Conservation (phyloP, 1,140 invertebrate species). For the Lordiphosa clarofinis region DNA sequence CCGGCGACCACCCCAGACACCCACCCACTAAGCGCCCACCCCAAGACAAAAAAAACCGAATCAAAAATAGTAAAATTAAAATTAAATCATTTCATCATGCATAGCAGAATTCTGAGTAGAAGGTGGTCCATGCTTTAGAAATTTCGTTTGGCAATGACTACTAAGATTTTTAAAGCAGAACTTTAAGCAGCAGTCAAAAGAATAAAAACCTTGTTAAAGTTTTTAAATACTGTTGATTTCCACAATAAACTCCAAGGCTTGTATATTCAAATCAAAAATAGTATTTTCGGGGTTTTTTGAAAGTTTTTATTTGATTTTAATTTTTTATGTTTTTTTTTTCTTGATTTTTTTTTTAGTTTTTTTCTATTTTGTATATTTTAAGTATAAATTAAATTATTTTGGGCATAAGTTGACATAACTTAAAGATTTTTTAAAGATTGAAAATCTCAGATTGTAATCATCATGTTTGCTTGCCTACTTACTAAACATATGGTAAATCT, state of each 20-base stretch:
- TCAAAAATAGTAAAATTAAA: no score
- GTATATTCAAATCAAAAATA: not conserved
- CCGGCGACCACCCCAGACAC: no score
- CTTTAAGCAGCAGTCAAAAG: no score
- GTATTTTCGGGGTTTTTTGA: conserved; percentile 13
- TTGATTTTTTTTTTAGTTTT: conserved; percentile 11
- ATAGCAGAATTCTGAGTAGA: no score
- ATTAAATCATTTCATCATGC: no score
- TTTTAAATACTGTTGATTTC: not conserved
- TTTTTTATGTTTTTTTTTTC: conserved; percentile 22
- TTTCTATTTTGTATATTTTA: conserved; percentile 11
- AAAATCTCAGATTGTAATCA: conserved; percentile 32
- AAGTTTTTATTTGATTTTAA: conserved; percentile 25
- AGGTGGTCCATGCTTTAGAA: no score
- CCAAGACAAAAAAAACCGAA: no score
- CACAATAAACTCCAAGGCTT: not conserved
- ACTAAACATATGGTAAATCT: conserved; percentile 20
- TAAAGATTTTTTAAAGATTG: conserved; percentile 20
- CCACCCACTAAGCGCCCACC: no score
- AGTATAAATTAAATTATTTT: conserved; percentile 22
- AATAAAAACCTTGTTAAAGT: no score
- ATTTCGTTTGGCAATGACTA: no score
- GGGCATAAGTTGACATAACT: conserved; percentile 22
- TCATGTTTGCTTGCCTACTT: conserved; percentile 6
- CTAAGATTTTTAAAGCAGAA: no score